Conservation (phyloP, 2,797 vertebrate genomes). For the Falco novaeseelandiae region DNA sequence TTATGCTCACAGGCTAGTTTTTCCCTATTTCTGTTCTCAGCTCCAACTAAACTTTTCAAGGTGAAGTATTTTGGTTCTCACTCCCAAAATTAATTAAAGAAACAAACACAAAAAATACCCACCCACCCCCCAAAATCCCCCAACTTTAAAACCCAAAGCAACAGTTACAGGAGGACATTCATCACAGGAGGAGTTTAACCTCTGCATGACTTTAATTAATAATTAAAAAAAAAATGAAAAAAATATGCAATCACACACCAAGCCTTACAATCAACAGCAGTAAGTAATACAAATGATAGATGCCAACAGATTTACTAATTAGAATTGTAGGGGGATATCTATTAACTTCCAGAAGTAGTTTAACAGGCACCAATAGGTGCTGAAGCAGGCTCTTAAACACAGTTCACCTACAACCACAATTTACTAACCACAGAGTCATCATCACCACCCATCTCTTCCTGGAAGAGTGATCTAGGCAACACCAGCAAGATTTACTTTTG, state of each 20-base stretch:
- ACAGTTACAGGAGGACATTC: not conserved
- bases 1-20: not conserved
- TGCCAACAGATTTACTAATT: not conserved
- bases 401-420: not conserved
- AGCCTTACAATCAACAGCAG: not conserved
- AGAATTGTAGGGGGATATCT: not conserved
- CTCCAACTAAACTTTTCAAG: not conserved
- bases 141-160: not conserved
- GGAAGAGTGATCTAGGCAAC: not conserved
- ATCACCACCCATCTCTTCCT: not conserved
- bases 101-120: not conserved
- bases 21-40: not conserved
- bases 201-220: not conserved
- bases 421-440: not conserved
- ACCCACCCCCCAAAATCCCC: accelerated
- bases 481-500: not conserved
- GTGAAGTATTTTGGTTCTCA: not conserved
- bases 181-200: not conserved
- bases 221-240: not conserved
- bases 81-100: not conserved
- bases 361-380: not conserved
- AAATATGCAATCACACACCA: not conserved
- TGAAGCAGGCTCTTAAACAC: not conserved
- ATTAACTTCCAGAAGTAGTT: not conserved
- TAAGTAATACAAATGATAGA: not conserved